A percentile compares a stretch with the other conserved stretches of the same genome.
phyloP scores from a whole-genome alignment of 1,140 invertebrate species.

The Camponotus pennsylvanicus region DNA sequence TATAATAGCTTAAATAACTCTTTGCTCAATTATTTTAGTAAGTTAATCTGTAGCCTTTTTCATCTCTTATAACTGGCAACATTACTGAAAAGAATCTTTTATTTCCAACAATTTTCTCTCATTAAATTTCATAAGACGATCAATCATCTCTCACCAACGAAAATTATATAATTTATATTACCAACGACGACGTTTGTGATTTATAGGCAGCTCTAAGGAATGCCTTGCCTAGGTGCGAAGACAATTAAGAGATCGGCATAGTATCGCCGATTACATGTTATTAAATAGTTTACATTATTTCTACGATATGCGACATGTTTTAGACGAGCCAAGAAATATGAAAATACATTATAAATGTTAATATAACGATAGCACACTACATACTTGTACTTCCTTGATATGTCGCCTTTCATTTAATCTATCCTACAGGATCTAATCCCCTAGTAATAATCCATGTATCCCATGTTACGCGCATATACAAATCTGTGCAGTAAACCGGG shows the following conservation, averaged over 20 bases:
- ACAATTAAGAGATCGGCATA: not conserved
- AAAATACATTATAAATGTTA: constrained; percentile 28
- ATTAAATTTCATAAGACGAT: constrained; percentile 32
- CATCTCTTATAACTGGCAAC: not conserved
- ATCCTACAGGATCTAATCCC: constrained; percentile 66
- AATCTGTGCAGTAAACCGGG: constrained; percentile 56
- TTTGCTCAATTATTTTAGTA: constrained; percentile 2
- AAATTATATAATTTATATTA: constrained; percentile 47
- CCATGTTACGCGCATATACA: constrained; percentile 17
- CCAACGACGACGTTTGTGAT: constrained; percentile 1
- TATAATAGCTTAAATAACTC: not conserved
- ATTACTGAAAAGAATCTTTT: constrained; percentile 18
- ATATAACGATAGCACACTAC: constrained; percentile 8
- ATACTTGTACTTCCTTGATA: constrained; percentile 65
- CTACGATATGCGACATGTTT: not conserved
- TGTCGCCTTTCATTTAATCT: constrained; percentile 70
- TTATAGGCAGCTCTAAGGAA: not conserved
- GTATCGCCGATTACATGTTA: constrained; percentile 1
- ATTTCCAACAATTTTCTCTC: constrained; percentile 18
- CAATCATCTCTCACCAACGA: constrained; percentile 14
- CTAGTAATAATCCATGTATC: constrained; percentile 67
- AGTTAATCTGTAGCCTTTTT: not conserved
- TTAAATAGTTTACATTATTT: not conserved
- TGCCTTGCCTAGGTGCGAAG: not conserved
- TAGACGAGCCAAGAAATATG: constrained; percentile 13